Conservation (phyloP, 2,113 vertebrate species). For the Calcarius ornatus region DNA sequence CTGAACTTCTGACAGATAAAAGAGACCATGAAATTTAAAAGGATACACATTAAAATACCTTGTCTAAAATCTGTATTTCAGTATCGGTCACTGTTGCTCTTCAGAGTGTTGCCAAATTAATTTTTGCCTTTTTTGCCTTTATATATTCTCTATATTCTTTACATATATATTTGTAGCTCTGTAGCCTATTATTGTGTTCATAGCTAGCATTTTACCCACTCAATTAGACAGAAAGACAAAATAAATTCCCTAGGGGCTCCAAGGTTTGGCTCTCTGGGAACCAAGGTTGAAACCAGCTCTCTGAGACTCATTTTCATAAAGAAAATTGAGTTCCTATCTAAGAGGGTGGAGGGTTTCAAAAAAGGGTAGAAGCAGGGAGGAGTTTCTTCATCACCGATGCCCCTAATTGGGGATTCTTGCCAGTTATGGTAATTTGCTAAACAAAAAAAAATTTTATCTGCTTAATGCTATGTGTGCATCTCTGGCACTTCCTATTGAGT, state of each 20-base stretch:
- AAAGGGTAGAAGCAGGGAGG: background rate
- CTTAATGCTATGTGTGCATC: background rate
- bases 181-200: background rate
- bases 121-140: background rate
- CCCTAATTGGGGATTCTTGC: background rate
- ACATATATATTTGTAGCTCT: background rate
- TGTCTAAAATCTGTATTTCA: slow-evolving; percentile 7
- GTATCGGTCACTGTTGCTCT: background rate
- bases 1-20: background rate
- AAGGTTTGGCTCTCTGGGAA: background rate
- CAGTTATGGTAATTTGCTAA: background rate
- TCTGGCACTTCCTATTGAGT: background rate
- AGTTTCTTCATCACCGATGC: background rate
- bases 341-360: background rate
- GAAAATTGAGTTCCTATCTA: background rate
- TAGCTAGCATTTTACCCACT: background rate
- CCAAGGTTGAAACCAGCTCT: background rate
- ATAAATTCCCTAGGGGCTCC: background rate
- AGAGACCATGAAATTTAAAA: background rate
- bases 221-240: background rate
- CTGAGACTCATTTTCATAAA: background rate
- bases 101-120: background rate
- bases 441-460: background rate
- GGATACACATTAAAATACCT: background rate
- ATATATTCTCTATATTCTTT: background rate